Evolutionary conservation across 2,797 vertebrate species (phyloP).

Genomic region (Heteromormyrus szaboi): DNA sequence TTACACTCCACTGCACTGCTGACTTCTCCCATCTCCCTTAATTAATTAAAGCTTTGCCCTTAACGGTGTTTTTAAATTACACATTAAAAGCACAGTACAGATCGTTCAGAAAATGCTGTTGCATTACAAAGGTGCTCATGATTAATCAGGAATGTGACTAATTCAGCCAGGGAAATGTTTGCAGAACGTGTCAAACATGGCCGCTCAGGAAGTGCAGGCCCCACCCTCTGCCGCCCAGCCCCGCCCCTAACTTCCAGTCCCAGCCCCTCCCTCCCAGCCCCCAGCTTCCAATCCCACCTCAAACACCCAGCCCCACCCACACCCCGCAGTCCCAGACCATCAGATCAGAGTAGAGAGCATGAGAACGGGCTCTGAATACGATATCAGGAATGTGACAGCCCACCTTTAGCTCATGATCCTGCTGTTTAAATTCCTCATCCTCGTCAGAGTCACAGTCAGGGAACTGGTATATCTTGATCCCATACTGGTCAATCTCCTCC

Average conservation of each 20-base stretch:
- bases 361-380: not conserved
- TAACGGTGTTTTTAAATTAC: not conserved
- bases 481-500: conserved; percentile 83
- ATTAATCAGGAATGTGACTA: not conserved
- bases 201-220: not conserved
- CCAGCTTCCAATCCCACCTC: not conserved
- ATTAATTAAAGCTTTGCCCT: not conserved
- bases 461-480: conserved; percentile 92
- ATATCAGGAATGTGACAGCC: conserved; percentile 1
- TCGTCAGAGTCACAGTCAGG: conserved; percentile 93
- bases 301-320: not conserved
- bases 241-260: not conserved
- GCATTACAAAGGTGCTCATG: not conserved
- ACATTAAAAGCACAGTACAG: not conserved
- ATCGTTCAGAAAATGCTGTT: not conserved
- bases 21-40: not conserved
- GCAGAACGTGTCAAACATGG: not conserved
- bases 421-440: conserved; percentile 93
- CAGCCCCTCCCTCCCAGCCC: not conserved
- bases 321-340: not conserved
- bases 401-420: conserved; percentile 87
- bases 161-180: not conserved
- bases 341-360: not conserved
- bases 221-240: not conserved
- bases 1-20: not conserved